Conservation (phyloP, 1,140 invertebrate species). For the Laupala kohalensis region DNA sequence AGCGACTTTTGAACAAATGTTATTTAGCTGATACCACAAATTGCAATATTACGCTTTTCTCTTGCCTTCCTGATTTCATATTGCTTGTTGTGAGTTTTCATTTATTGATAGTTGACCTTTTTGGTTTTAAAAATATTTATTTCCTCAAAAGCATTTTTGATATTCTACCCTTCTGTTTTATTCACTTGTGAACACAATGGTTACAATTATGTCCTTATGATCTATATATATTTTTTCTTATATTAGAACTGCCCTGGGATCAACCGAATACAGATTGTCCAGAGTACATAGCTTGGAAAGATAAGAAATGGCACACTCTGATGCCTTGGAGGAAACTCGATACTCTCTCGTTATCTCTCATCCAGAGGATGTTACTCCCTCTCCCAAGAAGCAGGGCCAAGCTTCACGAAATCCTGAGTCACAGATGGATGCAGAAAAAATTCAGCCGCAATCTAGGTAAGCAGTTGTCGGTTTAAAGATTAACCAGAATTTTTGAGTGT, state of each 20-base stretch:
- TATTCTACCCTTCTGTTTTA: not conserved
- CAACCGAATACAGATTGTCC: constrained; percentile 52
- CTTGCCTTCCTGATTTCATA: no score
- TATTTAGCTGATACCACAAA: no score
- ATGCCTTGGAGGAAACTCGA: constrained; percentile 76
- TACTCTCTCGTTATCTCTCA: constrained; percentile 53
- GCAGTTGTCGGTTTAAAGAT: not conserved
- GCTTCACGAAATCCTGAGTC: constrained; percentile 53
- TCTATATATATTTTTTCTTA: constrained; percentile 16
- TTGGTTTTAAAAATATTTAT: not conserved
- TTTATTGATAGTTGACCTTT: no score
- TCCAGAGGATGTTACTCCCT: constrained; percentile 57
- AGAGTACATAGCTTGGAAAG: constrained; percentile 67
- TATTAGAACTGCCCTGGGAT: constrained; percentile 85
- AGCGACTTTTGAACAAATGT: no score
- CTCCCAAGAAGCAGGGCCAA: constrained; percentile 46
- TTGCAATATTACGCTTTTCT: no score
- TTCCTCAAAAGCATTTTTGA: not conserved
- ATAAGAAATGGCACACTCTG: constrained; percentile 41
- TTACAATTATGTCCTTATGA: no score
- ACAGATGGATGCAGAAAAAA: constrained; percentile 63
- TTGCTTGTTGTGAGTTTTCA: no score
- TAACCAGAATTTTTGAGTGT: no score
- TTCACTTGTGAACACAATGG: no score
- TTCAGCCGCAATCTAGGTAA: constrained; percentile 21